Evolutionary conservation across 35 echinoderm and acorn worm species (phyloP), one percentile per base, ranked within the genome.

Genomic region (Chiridota heheva): DNA sequence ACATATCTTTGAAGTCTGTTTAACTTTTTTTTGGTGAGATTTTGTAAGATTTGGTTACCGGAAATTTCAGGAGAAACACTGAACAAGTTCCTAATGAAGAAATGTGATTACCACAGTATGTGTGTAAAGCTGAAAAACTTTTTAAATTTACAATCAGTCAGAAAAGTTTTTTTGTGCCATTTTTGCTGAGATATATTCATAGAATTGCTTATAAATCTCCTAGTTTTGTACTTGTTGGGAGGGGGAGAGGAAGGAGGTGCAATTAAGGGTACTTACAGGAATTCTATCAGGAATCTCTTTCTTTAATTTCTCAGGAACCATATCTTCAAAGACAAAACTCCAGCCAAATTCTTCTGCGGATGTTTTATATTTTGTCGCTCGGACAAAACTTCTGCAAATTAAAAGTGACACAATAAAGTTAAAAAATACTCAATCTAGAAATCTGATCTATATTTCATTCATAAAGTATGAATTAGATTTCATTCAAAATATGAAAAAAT

Each of bases 301-400:
- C 49, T 87, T 97, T 16, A 97, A 58, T 45, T 71, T 60, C 36
- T 87, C 80, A 39, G 88, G 62, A 4, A 97, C 94, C 49, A 88
- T 82, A 40, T 72, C 80, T 46, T 97, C 94, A 80, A 97, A 88
- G 1, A 91, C 94, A 85, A 97, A 96, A 49, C 94, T 97, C 88
- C 94, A 96, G 8, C 60, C 48, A 44, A 68, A 97, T 20, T 85
- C 81, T 26, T 97, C 94, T 56, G 94, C 94, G 36, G 91, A 85
- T 48, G 94, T 91, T 81, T 88, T 80, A 76, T 88, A 97, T 42
- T 91, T 91, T 60, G 91, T 81, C n/a, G 78, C 94, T 78, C 74
- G 45, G 7, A 91, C 81, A 91, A 97, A 97, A 70, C 91, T 91
- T 59, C 94, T 97, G 73, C 4, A 39, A 73, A 62, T 61, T 67